A percentile compares a stretch with the other conserved stretches of the same genome.
Evolutionary conservation across 1,140 invertebrate species (phyloP).

Genomic region (Cydia amplana): DNA sequence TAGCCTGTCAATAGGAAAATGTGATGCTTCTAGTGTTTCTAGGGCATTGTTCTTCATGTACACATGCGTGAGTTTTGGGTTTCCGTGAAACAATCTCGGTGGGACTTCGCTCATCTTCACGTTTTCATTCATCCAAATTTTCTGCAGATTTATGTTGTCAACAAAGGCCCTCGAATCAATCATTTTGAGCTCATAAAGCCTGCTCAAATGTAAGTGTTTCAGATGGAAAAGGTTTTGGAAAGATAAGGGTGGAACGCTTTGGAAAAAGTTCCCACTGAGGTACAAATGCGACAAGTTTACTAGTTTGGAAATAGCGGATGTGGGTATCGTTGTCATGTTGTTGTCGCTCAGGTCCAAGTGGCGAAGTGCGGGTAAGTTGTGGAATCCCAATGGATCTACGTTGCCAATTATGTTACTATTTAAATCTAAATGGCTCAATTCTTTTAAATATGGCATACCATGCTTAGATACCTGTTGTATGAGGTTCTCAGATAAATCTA

Average conservation of each 20-base stretch:
- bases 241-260: slow-evolving; percentile 84
- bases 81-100: slow-evolving; percentile 86
- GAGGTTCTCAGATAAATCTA: slow-evolving; percentile 87
- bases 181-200: slow-evolving; percentile 82
- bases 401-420: slow-evolving; percentile 86
- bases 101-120: slow-evolving; percentile 85
- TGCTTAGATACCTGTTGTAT: slow-evolving; percentile 84
- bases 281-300: slow-evolving; percentile 86
- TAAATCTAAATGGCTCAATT: slow-evolving; percentile 83
- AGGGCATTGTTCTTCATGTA: slow-evolving; percentile 87
- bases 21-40: slow-evolving; percentile 86
- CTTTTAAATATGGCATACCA: slow-evolving; percentile 84
- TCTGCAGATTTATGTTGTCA: slow-evolving; percentile 90
- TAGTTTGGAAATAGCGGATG: slow-evolving; percentile 86
- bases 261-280: slow-evolving; percentile 88
- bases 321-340: slow-evolving; percentile 89
- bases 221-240: slow-evolving; percentile 90
- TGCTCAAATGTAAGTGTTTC: slow-evolving; percentile 85
- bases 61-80: slow-evolving; percentile 86
- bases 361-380: slow-evolving; percentile 84
- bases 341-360: slow-evolving; percentile 89
- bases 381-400: slow-evolving; percentile 84
- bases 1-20: slow-evolving; percentile 89
- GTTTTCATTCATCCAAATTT: slow-evolving; percentile 88
- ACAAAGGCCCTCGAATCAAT: slow-evolving; percentile 89